Evolutionary conservation across 2,113 vertebrate genomes (phyloP), one percentile per base, ranked within the genome.

Genomic region (Entomyzon cyanotis): DNA sequence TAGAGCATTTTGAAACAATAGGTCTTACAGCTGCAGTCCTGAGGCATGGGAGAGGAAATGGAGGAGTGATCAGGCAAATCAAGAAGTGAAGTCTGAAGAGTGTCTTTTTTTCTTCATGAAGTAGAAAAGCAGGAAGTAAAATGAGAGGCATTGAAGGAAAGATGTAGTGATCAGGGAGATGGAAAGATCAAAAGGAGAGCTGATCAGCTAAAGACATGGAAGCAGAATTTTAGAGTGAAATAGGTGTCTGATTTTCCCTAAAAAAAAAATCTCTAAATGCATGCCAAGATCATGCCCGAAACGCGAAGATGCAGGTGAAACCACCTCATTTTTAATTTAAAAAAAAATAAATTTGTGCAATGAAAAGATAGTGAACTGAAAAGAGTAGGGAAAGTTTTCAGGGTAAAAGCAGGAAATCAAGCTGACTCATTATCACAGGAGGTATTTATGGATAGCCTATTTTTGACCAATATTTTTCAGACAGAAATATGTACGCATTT

Each of bases 161-260:
- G n/a, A 11, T 64, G 31, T 33, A 44, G 37, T 60, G 49, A 87
- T 87, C 44, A 79, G 22, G 24, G 35, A 75, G 59, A 58, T 28
- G 18, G 53, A 88, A 94, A 95, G 25, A 80, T 85, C 63, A 92
- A 84, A 94, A 93, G 31, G n/a, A 95, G n/a, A 93, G 25, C 35
- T 90, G 70, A 90, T 88, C 67, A 77, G 28, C 59, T 53, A 62
- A 80, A 75, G 13, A 65, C 2, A 65, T 18, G 19, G 70, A 8
- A 86, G 30, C 2, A 60, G 41, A 80, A 53, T 93, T 76, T 77
- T 30, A 88, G 31, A 60, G 46, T 65, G 60, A 88, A 76, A 41
- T 33, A 68, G 4, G 5, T 41, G 9, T 62, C 37, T 86, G 46
- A 80, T 89, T 86, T 76, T 80, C 22, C 23, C 28, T 58, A 42